phyloP scores from a whole-genome alignment of 2,888 invertebrate genomes.

The Geophilus truncorum region DNA sequence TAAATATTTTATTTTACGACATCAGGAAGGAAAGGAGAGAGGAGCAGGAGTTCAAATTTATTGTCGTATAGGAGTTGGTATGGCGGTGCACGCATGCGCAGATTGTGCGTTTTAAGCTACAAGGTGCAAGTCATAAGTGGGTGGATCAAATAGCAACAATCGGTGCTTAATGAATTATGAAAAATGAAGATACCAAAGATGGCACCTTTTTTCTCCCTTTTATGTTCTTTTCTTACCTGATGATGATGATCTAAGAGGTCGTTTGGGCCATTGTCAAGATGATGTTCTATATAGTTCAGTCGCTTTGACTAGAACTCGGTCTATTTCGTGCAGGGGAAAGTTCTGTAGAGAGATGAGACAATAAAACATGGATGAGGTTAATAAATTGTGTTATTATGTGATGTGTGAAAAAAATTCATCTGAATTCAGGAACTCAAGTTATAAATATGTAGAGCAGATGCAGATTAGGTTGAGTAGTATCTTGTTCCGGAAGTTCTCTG shows the following conservation, averaged over 20 bases:
- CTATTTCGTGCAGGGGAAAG: neutral
- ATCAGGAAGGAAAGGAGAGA: neutral
- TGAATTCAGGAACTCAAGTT: neutral
- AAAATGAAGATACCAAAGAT: neutral
- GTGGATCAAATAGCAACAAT: slow-evolving; percentile 1
- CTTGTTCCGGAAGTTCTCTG: neutral
- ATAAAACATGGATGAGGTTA: too few species aligned
- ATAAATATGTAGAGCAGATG: neutral
- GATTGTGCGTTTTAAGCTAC: neutral
- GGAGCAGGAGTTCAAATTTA: neutral
- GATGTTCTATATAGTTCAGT: neutral
- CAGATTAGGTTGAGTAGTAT: neutral
- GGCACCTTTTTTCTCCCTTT: neutral
- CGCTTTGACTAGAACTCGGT: neutral
- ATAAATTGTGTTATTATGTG: too few species aligned
- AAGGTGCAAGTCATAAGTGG: neutral
- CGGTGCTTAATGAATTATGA: neutral
- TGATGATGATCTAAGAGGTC: neutral
- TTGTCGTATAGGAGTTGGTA: neutral
- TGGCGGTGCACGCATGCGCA: neutral
- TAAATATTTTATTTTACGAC: neutral
- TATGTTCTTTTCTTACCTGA: neutral
- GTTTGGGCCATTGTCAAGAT: neutral
- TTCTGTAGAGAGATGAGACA: neutral
- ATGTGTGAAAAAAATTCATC: neutral